These are phyloP conservation scores for Mythimna ferrago DNA, from an alignment of 2,888 invertebrate genomes.

Conservation along the genomic window DNA sequence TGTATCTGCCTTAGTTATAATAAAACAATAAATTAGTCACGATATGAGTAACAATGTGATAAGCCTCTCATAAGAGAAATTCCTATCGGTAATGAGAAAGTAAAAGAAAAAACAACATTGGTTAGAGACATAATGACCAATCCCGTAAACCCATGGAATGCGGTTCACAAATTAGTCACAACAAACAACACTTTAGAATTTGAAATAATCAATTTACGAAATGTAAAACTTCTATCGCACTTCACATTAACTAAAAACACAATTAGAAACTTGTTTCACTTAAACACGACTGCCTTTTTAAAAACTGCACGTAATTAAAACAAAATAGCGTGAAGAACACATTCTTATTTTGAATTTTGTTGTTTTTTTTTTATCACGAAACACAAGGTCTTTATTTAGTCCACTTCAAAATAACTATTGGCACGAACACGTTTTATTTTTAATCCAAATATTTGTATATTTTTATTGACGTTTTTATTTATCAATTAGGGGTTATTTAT, in stretches of 20 bases:
- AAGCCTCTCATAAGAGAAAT: constrained; percentile 4
- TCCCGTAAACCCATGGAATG: background rate
- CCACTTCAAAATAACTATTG: constrained; percentile 40
- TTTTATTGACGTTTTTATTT: constrained; percentile 13
- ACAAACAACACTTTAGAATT: constrained; percentile 23
- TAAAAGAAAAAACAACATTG: background rate
- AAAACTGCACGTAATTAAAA: constrained; percentile 38
- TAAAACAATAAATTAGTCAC: background rate
- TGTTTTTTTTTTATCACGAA: constrained; percentile 27
- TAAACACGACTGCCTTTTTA: constrained; percentile 19
- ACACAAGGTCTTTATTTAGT: constrained; percentile 26
- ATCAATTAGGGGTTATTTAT: constrained; percentile 58
- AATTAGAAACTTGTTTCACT: constrained; percentile 1
- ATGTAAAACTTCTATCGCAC: constrained; percentile 26
- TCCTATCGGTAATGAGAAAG: background rate
- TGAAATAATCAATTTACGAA: constrained; percentile 9
- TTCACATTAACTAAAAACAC: constrained; percentile 24
- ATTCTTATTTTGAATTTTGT: constrained; percentile 32
- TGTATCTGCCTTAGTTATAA: background rate
- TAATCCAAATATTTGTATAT: constrained; percentile 18
- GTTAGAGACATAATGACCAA: constrained; percentile 5
- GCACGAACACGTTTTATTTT: constrained; percentile 44
- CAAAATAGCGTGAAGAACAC: constrained; percentile 40
- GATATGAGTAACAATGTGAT: background rate
- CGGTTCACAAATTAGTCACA: constrained; percentile 33